Percentiles rank a stretch among this genome's conserved stretches.
These are phyloP conservation scores for Pardalotus punctatus DNA, from an alignment of 2,113 vertebrate species.

Conservation along the genomic window DNA sequence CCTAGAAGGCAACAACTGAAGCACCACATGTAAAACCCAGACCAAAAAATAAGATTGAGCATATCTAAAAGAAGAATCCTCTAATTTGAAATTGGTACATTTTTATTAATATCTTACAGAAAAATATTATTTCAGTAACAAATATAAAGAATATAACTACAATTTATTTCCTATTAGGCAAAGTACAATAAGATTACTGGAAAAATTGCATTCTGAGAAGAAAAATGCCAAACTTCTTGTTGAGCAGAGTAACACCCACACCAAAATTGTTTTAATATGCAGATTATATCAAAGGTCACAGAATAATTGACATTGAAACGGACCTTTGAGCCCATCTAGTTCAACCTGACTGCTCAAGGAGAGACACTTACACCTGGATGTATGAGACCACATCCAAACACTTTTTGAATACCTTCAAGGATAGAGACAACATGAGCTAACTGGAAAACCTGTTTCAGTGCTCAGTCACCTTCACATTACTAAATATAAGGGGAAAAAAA, in stretches of 20 bases:
- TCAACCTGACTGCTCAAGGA: not conserved
- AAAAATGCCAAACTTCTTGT: not conserved
- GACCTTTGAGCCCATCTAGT: not conserved
- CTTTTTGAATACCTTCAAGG: not conserved
- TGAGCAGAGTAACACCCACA: not conserved
- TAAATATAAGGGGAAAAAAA: not conserved
- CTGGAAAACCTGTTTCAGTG: not conserved
- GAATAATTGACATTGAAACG: not conserved
- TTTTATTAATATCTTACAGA: not conserved
- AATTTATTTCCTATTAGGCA: not conserved
- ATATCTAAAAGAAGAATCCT: not conserved
- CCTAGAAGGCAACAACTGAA: not conserved
- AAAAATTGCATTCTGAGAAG: not conserved
- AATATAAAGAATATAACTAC: not conserved
- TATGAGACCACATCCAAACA: not conserved
- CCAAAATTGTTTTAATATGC: not conserved
- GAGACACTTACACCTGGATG: rapidly evolving
- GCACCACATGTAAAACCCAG: not conserved
- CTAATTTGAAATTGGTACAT: not conserved
- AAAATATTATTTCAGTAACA: not conserved
- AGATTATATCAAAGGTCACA: not conserved
- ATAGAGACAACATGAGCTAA: not conserved
- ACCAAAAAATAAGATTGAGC: not conserved
- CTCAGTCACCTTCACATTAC: not conserved
- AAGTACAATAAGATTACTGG: not conserved